A percentile compares a stretch with the other conserved stretches of the same genome.
These are phyloP conservation scores for Festucalex cinctus DNA, from an alignment of 2,113 vertebrate genomes.

Conservation along the genomic window DNA sequence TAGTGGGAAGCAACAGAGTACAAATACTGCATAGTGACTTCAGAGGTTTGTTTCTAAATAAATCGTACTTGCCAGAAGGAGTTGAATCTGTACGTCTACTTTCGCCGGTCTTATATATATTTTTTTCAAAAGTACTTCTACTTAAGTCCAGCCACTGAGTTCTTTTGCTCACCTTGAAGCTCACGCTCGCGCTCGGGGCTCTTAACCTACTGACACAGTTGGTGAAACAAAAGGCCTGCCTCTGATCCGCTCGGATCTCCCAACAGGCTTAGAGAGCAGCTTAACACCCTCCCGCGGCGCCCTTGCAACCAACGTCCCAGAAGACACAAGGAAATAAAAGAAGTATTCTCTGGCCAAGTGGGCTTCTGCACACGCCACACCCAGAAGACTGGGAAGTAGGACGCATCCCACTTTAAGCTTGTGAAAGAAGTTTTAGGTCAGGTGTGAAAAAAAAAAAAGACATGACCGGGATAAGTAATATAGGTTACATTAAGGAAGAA, in stretches of 20 bases:
- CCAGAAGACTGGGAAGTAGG: not conserved
- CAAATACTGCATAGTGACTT: not conserved
- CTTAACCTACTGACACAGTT: constrained; percentile 71
- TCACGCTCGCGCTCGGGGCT: constrained; percentile 26
- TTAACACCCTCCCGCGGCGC: constrained; percentile 30
- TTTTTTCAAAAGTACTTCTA: too few relatives aligned
- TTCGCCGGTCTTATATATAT: too few relatives aligned
- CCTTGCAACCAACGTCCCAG: not conserved
- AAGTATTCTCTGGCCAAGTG: not conserved
- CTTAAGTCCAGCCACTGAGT: not conserved
- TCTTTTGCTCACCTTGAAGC: constrained; percentile 37
- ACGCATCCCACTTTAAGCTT: not conserved
- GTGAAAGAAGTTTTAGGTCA: not conserved
- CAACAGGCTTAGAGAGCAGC: constrained; percentile 34
- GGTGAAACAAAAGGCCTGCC: constrained; percentile 38
- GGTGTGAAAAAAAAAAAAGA: not conserved
- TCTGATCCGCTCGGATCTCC: constrained; percentile 39
- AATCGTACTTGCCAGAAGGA: too few relatives aligned
- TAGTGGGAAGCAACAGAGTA: not conserved
- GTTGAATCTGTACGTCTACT: too few relatives aligned
- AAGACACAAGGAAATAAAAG: not conserved
- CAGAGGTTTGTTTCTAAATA: too few relatives aligned
- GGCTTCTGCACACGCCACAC: not conserved
- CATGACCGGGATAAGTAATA: too few relatives aligned
- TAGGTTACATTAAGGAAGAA: too few relatives aligned